Base-by-base conservation (phyloP, 2,888 invertebrate species). In the Rambutsinella grinnellia region DNA sequence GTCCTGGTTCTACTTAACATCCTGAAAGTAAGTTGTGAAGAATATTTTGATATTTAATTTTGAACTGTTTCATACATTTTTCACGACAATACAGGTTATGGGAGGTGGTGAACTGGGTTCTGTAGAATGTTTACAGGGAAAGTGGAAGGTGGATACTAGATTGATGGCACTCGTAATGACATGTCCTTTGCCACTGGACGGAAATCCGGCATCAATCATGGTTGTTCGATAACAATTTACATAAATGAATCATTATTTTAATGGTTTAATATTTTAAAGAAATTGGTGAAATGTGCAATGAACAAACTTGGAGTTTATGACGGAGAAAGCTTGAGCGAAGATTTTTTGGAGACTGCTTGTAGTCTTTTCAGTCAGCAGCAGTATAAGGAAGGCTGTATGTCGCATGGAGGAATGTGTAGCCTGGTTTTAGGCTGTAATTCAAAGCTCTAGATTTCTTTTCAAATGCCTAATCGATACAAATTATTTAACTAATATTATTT, bases 121-220 rank as follows among this genome's bases (percentile, higher is more conserved):
- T 2, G 44, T 69, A 15, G 69, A 69, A n/a, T 69, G 69, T 46
- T 28, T 53, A 2, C 53, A 69, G 17, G 69, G 69, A 26, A 69
- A 69, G 46, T 69, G 69, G 69, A 69, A 69, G 51, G 54, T 69
- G 24, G 69, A 69, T 46, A 69, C 69, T 10, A 28, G 61, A 26
- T 44, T 69, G 15, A 69, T 69, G 69, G 69, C 69, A 1, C 54
- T 69, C 2, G n/a, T 69, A 2, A 69, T 69, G 69, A 69, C 69
- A 2, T 69, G 69, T 21, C 69, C 69, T 6, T 44, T 69, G 26
- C 69, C 69, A 1, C 44, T 69, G 8, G 69, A 69, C 19, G 69
- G 69, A 24, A 61, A 69, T 44, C 5, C 69, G n/a, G 61, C 36
- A 15, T 69, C 69, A 1, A 19, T 69, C 1, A 19, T 69, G 69